Percentiles rank a stretch among this genome's conserved stretches.
phyloP scores from a whole-genome alignment of 2,113 vertebrate genomes.

The Strigops habroptila region DNA sequence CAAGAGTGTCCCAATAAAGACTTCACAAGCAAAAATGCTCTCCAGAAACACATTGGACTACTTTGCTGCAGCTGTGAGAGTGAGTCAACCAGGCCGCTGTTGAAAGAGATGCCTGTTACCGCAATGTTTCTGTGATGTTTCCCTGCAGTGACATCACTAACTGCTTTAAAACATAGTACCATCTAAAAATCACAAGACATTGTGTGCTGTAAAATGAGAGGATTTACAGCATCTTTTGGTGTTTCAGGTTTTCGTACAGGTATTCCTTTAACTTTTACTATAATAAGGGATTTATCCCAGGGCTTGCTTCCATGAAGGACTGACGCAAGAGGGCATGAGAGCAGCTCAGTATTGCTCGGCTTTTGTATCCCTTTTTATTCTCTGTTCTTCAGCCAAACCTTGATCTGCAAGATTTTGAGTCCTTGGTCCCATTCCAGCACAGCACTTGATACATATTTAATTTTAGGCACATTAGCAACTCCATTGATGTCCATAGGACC shows the following conservation, averaged over 20 bases:
- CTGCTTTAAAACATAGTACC: conserved; percentile 14
- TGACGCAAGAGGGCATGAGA: not conserved
- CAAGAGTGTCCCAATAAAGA: conserved; percentile 58
- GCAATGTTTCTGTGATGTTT: conserved; percentile 31
- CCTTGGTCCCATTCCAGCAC: conserved; percentile 23
- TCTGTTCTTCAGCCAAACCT: conserved; percentile 57
- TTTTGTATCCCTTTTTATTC: not conserved
- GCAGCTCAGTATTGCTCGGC: not conserved
- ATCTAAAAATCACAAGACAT: not conserved
- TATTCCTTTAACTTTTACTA: not conserved
- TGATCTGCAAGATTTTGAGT: conserved; percentile 37
- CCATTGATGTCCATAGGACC: not conserved
- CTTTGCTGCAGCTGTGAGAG: conserved; percentile 59
- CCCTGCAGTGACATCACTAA: conserved; percentile 39
- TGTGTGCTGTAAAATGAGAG: not conserved
- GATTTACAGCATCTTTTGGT: not conserved
- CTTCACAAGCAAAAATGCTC: conserved; percentile 58
- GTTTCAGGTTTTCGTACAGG: not conserved
- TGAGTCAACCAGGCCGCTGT: conserved; percentile 53
- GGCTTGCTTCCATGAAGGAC: not conserved
- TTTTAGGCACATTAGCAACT: conserved; percentile 20
- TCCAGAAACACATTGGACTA: conserved; percentile 64
- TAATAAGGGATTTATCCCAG: not conserved
- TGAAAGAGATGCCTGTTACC: conserved; percentile 35
- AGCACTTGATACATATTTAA: not conserved